Evolutionary conservation across 2,888 invertebrate genomes (phyloP), one percentile per base, ranked within the genome.

Genomic region (Pterobdella sp.): DNA sequence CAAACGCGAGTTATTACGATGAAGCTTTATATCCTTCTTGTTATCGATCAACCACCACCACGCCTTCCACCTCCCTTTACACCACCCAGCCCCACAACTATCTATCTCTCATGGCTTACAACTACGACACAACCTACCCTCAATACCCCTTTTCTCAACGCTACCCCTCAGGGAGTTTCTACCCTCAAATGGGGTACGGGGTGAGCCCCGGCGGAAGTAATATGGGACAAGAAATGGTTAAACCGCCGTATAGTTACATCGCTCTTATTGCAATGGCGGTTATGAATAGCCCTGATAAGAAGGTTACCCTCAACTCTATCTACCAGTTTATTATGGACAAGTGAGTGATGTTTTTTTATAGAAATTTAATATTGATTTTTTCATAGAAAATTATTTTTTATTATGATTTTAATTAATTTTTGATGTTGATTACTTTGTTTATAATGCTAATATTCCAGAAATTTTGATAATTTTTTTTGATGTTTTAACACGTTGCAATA

Each of bases 241-340:
- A 96, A 82, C 96, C 96, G 0, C 96, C 96, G 0, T 96, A 74
- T 73, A 72, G 72, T 37, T 85, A 85, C 78, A 85, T 85, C 36
- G 85, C 85, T 0, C 80, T 85, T 10, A 85, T 85, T 36, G 84
- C 85, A 37, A 85, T 85, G 85, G 84, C 84, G 2, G 82, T 85
- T 74, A 82, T 84, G 74, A 83, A 79, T 73, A 81, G 83, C 0
- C 84, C 85, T 2, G 84, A 85, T 72, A 80, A 82, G 74, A 83
- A 82, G 77, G 82, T 84, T 68, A 85, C 85, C 1, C 78, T 85
- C 66, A 85, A 84, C 76, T 84, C 84, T 7, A 96, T 96, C 81
- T 96, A 96, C 81, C 94, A 94, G 85, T 96, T 94, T 84, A 96
- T 97, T 78, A 96, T 96, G 94, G 95, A 96, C 81, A 87, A 93